Conservation (phyloP, 2,888 invertebrate species). For the Dicyrtomina minuta region DNA sequence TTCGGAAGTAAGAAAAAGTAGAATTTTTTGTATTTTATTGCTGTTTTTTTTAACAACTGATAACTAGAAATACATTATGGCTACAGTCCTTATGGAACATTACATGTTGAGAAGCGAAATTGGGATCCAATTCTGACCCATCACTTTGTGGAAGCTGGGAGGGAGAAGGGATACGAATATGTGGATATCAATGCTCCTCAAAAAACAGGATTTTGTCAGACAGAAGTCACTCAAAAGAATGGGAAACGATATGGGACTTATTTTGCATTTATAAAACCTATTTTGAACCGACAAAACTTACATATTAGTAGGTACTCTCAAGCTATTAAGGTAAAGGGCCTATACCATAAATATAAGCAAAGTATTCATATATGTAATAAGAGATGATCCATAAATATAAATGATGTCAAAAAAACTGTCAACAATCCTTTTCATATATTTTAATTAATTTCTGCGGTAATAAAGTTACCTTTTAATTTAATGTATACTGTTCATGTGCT, state of each 20-base stretch:
- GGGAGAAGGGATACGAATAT: slow-evolving; percentile 41
- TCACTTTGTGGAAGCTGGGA: slow-evolving; percentile 38
- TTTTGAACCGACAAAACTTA: slow-evolving; percentile 20
- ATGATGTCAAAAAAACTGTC: not conserved
- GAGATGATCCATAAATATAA: too few species aligned
- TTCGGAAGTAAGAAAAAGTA: too few species aligned
- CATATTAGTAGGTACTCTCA: slow-evolving; percentile 26
- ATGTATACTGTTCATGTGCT: too few species aligned
- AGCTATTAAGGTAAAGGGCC: slow-evolving; percentile 32
- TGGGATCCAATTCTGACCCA: slow-evolving; percentile 32
- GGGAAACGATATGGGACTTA: slow-evolving; percentile 44
- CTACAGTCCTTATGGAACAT: not conserved
- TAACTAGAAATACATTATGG: slow-evolving; percentile 14
- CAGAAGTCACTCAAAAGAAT: slow-evolving; percentile 44
- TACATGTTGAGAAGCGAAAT: slow-evolving; percentile 36
- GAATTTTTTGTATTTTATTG: too few species aligned
- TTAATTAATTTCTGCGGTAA: too few species aligned
- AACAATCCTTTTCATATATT: too few species aligned
- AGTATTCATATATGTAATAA: not conserved
- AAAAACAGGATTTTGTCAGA: slow-evolving; percentile 36
- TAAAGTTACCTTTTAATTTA: too few species aligned
- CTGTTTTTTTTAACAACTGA: too few species aligned
- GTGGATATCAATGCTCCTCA: slow-evolving; percentile 49
- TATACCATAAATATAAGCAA: slow-evolving; percentile 25
- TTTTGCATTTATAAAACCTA: slow-evolving; percentile 41